Percentiles rank a stretch among this genome's conserved stretches.
These are phyloP conservation scores for Hirtodrosophila duncani DNA, from an alignment of 2,888 invertebrate species.

Conservation along the genomic window DNA sequence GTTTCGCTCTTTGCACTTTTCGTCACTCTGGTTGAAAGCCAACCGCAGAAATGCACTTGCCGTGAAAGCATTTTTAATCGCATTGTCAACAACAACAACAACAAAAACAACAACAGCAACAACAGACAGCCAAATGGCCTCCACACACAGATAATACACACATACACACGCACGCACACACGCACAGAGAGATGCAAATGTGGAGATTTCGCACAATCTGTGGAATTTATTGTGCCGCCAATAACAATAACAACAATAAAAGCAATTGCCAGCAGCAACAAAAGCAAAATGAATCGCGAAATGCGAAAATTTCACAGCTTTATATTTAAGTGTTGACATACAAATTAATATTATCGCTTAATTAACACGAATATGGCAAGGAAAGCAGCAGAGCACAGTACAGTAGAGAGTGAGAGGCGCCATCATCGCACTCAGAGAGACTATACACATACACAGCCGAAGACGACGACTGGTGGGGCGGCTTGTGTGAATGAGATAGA, in stretches of 20 bases:
- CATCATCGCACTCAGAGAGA: too few relatives aligned
- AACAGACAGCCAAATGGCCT: constrained; percentile 22
- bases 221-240: constrained; percentile 62
- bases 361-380: constrained; percentile 66
- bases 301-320: constrained; percentile 62
- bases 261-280: constrained; percentile 23
- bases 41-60: constrained; percentile 70
- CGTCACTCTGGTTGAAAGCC: constrained; percentile 11
- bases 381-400: constrained; percentile 3
- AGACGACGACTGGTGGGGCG: too few relatives aligned
- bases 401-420: not conserved
- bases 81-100: constrained; percentile 33
- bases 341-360: constrained; percentile 79
- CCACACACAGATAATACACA: constrained; percentile 7
- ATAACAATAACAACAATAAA: constrained; percentile 11
- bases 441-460: too few relatives aligned
- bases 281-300: constrained; percentile 60
- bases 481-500: too few relatives aligned
- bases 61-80: constrained; percentile 74
- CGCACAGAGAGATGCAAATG: constrained; percentile 48
- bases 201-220: constrained; percentile 64
- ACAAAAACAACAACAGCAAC: constrained; percentile 9
- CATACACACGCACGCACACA: constrained; percentile 7
- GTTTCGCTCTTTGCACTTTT: not conserved
- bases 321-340: constrained; percentile 76